phyloP scores from a whole-genome alignment of 2,888 invertebrate genomes.

The Timandra comae region DNA sequence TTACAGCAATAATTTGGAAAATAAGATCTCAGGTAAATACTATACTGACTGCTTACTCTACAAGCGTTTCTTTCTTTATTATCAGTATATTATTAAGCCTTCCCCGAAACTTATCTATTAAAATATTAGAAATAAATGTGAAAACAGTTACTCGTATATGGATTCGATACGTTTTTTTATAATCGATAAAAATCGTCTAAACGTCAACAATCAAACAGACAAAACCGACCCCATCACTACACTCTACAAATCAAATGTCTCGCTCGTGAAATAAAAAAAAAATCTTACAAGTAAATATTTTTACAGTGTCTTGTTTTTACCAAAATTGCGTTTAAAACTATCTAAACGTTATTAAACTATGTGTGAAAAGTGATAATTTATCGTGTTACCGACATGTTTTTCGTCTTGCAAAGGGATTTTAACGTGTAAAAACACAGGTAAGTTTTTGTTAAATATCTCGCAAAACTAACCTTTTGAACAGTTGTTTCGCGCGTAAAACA shows the following conservation, averaged over 20 bases:
- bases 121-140: too few relatives aligned
- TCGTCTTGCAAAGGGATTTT: background rate
- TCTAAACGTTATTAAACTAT: constrained; percentile 4
- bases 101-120: too few relatives aligned
- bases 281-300: constrained; percentile 16
- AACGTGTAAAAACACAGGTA: constrained; percentile 24
- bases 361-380: constrained; percentile 12
- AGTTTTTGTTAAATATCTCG: constrained; percentile 20
- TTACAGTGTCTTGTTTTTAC: constrained; percentile 13
- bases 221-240: constrained; percentile 7
- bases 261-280: constrained; percentile 7
- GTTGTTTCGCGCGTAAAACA: constrained; percentile 44
- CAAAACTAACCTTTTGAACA: constrained; percentile 33
- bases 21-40: too few relatives aligned
- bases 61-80: too few relatives aligned
- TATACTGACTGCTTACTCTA: too few relatives aligned
- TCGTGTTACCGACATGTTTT: constrained; percentile 1
- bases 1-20: too few relatives aligned
- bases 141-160: too few relatives aligned
- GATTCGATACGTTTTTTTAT: too few relatives aligned
- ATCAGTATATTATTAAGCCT: too few relatives aligned
- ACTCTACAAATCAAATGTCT: constrained; percentile 6
- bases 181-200: too few relatives aligned
- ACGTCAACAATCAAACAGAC: too few relatives aligned
- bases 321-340: constrained; percentile 3